Percentiles rank a stretch among this genome's conserved stretches.
Evolutionary conservation across 1,140 invertebrate species (phyloP).

Genomic region (Pemphigus obesinymphae): DNA sequence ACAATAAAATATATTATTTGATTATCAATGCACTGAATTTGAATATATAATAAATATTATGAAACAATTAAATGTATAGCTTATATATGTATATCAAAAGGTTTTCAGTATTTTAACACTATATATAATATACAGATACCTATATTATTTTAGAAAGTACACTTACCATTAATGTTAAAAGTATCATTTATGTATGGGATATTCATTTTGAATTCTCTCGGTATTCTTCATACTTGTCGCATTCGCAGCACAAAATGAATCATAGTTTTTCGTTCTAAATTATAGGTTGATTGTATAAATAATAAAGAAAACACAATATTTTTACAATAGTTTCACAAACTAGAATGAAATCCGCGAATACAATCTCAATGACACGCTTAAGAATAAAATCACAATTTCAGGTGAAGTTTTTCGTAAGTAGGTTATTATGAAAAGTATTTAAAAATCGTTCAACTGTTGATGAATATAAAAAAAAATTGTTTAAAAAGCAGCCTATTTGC

Average conservation of each 20-base stretch:
- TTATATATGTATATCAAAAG: too few relatives aligned
- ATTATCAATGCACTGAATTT: too few relatives aligned
- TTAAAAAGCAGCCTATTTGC: not conserved
- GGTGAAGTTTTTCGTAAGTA: not conserved
- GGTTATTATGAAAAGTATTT: not conserved
- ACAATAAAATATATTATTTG: too few relatives aligned
- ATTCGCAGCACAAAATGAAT: not conserved
- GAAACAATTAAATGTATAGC: too few relatives aligned
- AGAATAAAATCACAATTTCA: not conserved
- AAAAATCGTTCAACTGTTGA: not conserved
- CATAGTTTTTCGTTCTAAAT: not conserved
- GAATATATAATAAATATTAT: too few relatives aligned
- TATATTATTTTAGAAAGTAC: not conserved
- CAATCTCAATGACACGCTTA: not conserved
- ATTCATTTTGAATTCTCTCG: conserved; percentile 45
- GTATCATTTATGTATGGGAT: conserved; percentile 45
- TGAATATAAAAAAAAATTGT: not conserved
- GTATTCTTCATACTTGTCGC: not conserved
- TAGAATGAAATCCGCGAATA: not conserved
- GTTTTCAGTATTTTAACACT: too few relatives aligned
- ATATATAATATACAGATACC: too few relatives aligned
- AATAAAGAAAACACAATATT: not conserved
- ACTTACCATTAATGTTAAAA: conserved; percentile 47
- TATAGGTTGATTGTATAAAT: not conserved
- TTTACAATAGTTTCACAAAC: not conserved